Evolutionary conservation across 1,140 invertebrate species (phyloP), one percentile per base, ranked within the genome.

Genomic region (Lepidurus couesii): DNA sequence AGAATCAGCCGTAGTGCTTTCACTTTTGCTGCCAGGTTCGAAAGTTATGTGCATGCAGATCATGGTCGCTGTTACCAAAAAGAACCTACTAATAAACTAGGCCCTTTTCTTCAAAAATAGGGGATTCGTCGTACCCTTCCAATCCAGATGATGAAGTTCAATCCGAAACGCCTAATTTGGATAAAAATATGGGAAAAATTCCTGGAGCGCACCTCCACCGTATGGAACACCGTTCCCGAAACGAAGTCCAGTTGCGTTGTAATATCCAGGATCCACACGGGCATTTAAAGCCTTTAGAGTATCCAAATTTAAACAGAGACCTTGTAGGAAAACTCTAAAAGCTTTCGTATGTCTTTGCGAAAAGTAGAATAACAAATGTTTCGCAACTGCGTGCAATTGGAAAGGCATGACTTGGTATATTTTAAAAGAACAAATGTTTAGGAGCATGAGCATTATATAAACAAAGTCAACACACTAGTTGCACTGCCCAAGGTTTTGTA

Each of bases 1-100:
- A 84, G 86, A 85, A 7, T 75, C 84, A 7, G 42, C 86, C 7
- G 82, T 82, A 42, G 13, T 85, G 43, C 82, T 88, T 78, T 87
- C 87, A 82, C 21, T 65, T n/a, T 44, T 76, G n/a, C 75, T 43
- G 5, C 42, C 44, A 21, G n/a, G 44, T 77, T 77, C 21, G 42
- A 16, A 34, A 42, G 34, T 76, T 42, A 11, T 65, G 11, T 47
- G 76, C 21, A 26, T 26, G 7, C 24, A 26, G 8, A 45, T 34
- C 42, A 42, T n/a, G 1, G 0, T 43, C 10, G 24, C 24, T 24
- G 16, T 44, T 45, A 16, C 8, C 24, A 77, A 53, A 53, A 53
- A 21, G 42, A 1, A 77, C 42, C 45, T 65, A 21, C 24, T 21
- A 4, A 6, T 21, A 4, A 6, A 45, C 47, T 77, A 7, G 2